Evolutionary conservation across 2,888 invertebrate genomes (phyloP).

Genomic region (Camponotus fellah): DNA sequence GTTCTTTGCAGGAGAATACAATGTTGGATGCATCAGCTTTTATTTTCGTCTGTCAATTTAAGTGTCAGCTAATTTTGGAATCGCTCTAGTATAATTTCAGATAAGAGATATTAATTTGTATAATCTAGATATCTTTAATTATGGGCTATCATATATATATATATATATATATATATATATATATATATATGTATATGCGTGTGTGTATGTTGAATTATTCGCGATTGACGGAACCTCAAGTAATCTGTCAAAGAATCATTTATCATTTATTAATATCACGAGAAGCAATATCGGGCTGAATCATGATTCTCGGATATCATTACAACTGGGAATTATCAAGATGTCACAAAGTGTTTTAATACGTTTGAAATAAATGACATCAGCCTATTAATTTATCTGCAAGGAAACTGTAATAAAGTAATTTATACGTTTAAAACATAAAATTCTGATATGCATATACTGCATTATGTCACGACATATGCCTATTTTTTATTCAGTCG

Average conservation of each 20-base stretch:
- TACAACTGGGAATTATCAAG: not conserved
- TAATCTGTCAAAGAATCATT: slow-evolving; percentile 2
- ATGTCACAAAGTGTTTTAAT: not conserved
- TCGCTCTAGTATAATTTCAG: not conserved
- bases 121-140: not conserved
- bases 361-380: not conserved
- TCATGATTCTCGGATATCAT: slow-evolving; percentile 9
- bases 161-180: not conserved
- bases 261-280: slow-evolving; percentile 1
- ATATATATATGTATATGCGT: too few species aligned
- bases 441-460: slow-evolving; percentile 17
- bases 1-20: not conserved
- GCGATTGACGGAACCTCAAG: not conserved
- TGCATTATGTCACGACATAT: not conserved
- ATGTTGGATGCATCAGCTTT: not conserved
- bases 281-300: not conserved
- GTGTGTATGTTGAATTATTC: not conserved
- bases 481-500: not conserved
- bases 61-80: not conserved
- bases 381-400: not conserved
- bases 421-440: not conserved
- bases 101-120: slow-evolving; percentile 9
- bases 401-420: not conserved
- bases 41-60: not conserved
- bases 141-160: not conserved